Evolutionary conservation across 2,797 vertebrate genomes (phyloP).

Genomic region (Neomorphus geoffroyi): DNA sequence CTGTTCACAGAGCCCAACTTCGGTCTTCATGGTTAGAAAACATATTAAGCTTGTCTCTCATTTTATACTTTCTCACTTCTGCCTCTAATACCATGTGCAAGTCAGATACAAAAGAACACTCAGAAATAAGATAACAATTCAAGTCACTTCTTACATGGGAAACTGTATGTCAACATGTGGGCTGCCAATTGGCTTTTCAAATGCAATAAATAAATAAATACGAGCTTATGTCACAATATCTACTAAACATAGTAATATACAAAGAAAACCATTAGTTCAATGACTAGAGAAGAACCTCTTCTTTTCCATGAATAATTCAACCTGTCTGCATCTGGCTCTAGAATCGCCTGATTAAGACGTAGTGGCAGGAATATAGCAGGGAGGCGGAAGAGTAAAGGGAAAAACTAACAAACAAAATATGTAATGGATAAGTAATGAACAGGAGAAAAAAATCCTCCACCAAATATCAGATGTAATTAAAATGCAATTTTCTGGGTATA

Average conservation of each 20-base stretch:
- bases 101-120: background rate
- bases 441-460: no score
- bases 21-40: background rate
- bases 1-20: background rate
- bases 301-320: background rate
- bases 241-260: no score
- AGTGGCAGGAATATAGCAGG: accelerated
- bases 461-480: no score
- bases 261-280: background rate
- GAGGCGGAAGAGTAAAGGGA: background rate
- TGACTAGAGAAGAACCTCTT: background rate
- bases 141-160: background rate
- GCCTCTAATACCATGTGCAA: background rate
- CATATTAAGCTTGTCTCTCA: background rate
- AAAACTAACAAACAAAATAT: background rate
- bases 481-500: background rate
- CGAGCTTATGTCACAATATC: background rate
- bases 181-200: background rate
- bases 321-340: background rate
- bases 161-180: background rate
- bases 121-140: background rate
- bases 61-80: background rate
- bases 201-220: background rate
- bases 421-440: background rate
- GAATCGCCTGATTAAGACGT: background rate